A percentile compares a stretch with the other conserved stretches of the same genome.
Evolutionary conservation across 92 coral and sea anemone species (phyloP).

Genomic region (Epizoanthus fatuus): DNA sequence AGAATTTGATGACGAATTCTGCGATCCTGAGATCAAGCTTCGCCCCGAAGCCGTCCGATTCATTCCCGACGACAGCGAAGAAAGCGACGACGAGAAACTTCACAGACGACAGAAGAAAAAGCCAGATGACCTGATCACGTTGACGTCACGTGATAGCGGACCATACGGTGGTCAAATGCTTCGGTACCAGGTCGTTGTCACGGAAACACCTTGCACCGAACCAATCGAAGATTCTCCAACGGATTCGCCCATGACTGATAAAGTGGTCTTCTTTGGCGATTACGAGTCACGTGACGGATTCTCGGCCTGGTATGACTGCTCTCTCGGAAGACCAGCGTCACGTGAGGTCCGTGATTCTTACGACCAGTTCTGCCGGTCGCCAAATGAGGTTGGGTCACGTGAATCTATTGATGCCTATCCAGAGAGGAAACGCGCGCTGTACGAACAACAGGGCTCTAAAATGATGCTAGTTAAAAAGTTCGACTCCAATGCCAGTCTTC

Average conservation of each 20-base stretch:
- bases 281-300: conserved; percentile 67
- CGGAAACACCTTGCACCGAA: conserved; percentile 45
- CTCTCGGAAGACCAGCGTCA: conserved; percentile 86
- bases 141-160: conserved; percentile 75
- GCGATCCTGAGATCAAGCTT: conserved; percentile 88
- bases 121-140: conserved; percentile 73
- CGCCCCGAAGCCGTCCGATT: conserved; percentile 92
- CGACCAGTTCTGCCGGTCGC: conserved; percentile 90
- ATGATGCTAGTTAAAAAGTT: conserved; percentile 67
- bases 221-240: conserved; percentile 54
- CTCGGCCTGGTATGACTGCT: conserved; percentile 92
- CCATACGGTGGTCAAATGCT: conserved; percentile 80
- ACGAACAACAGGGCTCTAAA: conserved; percentile 83
- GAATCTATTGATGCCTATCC: conserved; percentile 85
- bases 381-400: conserved; percentile 89
- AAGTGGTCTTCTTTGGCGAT: conserved; percentile 84
- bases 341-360: conserved; percentile 98
- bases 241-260: conserved; percentile 55
- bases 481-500: conserved; percentile 85
- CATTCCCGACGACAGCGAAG: conserved; percentile 75
- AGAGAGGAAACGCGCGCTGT: conserved; percentile 70
- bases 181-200: conserved; percentile 52
- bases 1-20: conserved; percentile 84
- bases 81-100: conserved; percentile 53
- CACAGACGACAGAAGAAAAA: conserved; percentile 55